Conservation (phyloP, 2,113 vertebrate genomes). For the Todiramphus chloris region DNA sequence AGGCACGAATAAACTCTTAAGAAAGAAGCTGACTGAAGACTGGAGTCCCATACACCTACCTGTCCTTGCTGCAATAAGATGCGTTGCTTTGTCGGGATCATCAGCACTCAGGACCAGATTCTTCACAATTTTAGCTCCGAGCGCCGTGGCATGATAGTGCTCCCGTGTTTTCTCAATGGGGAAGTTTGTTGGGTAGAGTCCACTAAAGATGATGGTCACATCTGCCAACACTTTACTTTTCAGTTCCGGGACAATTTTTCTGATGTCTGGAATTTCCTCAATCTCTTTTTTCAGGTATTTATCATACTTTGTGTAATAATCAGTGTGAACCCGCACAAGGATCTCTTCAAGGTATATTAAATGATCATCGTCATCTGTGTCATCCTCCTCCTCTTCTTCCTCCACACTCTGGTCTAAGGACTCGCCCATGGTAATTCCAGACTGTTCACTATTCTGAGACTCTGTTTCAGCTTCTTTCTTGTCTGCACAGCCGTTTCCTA, state of each 20-base stretch:
- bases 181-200: conserved; percentile 94
- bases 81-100: conserved; percentile 83
- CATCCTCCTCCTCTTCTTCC: conserved; percentile 87
- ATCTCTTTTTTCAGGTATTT: conserved; percentile 80
- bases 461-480: conserved; percentile 91
- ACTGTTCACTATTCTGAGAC: conserved; percentile 95
- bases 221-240: conserved; percentile 87
- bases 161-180: conserved; percentile 94
- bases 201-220: conserved; percentile 88
- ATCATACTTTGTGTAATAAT: conserved; percentile 91
- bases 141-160: conserved; percentile 90
- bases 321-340: conserved; percentile 89
- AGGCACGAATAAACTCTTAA: background rate
- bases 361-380: conserved; percentile 90
- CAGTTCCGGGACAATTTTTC: conserved; percentile 92
- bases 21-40: background rate
- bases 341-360: conserved; percentile 95
- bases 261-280: conserved; percentile 87
- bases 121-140: conserved; percentile 89
- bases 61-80: conserved; percentile 90
- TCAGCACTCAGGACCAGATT: conserved; percentile 79
- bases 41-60: conserved; percentile 73
- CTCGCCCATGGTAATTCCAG: conserved; percentile 90
- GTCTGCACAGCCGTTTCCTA: conserved; percentile 86
- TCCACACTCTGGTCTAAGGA: conserved; percentile 93